Base-by-base conservation (phyloP, 53 echinoderm and acorn worm genomes). In the Mesocentrotus franciscanus region DNA sequence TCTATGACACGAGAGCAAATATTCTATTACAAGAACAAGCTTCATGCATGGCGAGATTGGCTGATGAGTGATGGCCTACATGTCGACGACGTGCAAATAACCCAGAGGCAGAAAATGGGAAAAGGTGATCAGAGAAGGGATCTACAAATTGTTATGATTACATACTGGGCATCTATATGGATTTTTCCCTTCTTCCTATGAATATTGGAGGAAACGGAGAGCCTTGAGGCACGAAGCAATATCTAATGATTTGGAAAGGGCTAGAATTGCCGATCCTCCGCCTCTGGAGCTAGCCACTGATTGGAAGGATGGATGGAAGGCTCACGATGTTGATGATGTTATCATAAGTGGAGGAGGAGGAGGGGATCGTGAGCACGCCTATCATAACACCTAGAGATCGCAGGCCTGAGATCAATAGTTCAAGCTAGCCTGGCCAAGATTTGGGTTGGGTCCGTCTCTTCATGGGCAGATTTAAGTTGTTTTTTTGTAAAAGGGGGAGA, bases 311-410 rank as follows among this genome's bases (percentile, higher is more conserved):
- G 66, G 71, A 71, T 42, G 70, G 22, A 60, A 9, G 92, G 74
- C 32, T 39, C 30, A 66, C 36, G 32, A 66, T 20, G 92, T n/a
- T 74, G 92, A 92, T 92, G 92, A 74, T 71, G 92, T 68, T 71
- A 72, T 71, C 66, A 56, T 92, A 56, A 72, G 64, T 92, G 92
- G 36, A 92, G 71, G 59, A 87, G 75, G 92, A 75, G 91, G 72
- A 92, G 92, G 92, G 91, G 72, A 92, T 56, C 92, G 92, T 74
- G 74, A 74, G 92, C 13, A 58, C 70, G 72, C 92, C 92, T 92
- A 92, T 92, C 74, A 92, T 92, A 92, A 92, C 92, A 92, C 92
- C 92, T 10, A 33, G 16, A 68, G 62, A 91, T 91, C 91, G 22
- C 91, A 87, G 58, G 87, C 56, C 29, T 11, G 29, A 18, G 87